Conservation (phyloP, 2,113 vertebrate species). For the Cyanoderma ruficeps region DNA sequence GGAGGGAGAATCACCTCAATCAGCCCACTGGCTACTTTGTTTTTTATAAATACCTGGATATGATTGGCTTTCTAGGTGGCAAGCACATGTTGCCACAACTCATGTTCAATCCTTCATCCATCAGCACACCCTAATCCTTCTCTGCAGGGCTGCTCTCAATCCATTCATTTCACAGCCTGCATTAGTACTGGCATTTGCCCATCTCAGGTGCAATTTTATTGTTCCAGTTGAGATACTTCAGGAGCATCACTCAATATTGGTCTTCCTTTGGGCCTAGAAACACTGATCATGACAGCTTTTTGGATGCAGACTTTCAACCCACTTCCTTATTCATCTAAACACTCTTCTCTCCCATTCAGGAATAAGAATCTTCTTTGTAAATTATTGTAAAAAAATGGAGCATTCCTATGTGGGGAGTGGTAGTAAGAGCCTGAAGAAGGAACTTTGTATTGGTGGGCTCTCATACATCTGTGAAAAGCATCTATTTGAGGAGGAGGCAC, state of each 20-base stretch:
- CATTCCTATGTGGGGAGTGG: neutral
- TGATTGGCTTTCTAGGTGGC: neutral
- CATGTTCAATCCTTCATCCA: neutral
- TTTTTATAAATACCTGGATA: neutral
- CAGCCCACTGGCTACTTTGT: accelerated
- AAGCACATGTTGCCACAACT: neutral
- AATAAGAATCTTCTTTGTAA: neutral
- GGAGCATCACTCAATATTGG: neutral
- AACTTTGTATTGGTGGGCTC: neutral
- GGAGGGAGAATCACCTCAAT: neutral
- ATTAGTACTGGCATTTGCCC: neutral
- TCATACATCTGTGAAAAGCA: neutral
- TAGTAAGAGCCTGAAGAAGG: neutral
- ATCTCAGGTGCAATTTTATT: neutral
- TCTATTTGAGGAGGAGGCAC: neutral
- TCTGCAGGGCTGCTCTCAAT: neutral
- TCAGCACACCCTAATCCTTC: neutral
- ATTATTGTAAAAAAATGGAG: neutral
- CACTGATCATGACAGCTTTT: neutral
- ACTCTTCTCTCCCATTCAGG: accelerated
- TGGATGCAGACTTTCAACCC: neutral
- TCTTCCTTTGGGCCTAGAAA: neutral
- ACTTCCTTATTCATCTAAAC: neutral
- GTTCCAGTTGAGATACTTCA: neutral
- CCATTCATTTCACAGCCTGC: neutral